Evolutionary conservation across 2,888 invertebrate species (phyloP).

Genomic region (Drosophila niveifrons): DNA sequence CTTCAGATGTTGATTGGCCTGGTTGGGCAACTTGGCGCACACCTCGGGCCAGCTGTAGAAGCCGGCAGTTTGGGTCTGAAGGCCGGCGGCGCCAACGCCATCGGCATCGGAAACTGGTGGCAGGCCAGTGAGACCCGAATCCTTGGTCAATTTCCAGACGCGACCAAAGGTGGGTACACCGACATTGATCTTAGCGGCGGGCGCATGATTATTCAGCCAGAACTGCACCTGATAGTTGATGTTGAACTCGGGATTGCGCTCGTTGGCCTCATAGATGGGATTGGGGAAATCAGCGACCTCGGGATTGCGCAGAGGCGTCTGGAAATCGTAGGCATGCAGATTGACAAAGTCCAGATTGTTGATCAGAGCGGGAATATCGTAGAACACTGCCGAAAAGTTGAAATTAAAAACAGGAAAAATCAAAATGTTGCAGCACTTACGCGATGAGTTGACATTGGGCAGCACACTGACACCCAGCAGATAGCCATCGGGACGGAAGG

Average conservation of each 20-base stretch:
- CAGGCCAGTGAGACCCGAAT: conserved; percentile 91
- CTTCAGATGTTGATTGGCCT: conserved; percentile 87
- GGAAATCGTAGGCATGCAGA: conserved; percentile 92
- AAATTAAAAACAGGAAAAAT: conserved; percentile 56
- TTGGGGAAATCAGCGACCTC: conserved; percentile 92
- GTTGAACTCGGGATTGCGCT: conserved; percentile 89
- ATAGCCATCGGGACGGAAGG: conserved; percentile 89
- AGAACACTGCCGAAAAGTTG: conserved; percentile 88
- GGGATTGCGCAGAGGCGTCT: conserved; percentile 90
- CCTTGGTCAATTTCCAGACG: conserved; percentile 91
- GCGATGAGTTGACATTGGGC: conserved; percentile 91
- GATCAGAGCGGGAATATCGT: conserved; percentile 90
- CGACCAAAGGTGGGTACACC: conserved; percentile 91
- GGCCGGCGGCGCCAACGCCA: conserved; percentile 90
- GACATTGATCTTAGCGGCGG: conserved; percentile 89
- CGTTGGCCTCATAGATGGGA: conserved; percentile 90
- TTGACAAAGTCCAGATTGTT: conserved; percentile 93
- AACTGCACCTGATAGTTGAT: conserved; percentile 89
- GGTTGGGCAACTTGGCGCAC: conserved; percentile 89
- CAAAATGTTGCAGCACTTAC: conserved; percentile 86
- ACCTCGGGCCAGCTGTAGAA: conserved; percentile 92
- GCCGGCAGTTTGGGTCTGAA: conserved; percentile 90
- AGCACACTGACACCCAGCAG: conserved; percentile 89
- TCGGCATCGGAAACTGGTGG: conserved; percentile 90
- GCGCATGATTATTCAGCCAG: conserved; percentile 87